A percentile compares a stretch with the other conserved stretches of the same genome.
Evolutionary conservation across 1,140 invertebrate genomes (phyloP).

Genomic region (Phortica variegata): DNA sequence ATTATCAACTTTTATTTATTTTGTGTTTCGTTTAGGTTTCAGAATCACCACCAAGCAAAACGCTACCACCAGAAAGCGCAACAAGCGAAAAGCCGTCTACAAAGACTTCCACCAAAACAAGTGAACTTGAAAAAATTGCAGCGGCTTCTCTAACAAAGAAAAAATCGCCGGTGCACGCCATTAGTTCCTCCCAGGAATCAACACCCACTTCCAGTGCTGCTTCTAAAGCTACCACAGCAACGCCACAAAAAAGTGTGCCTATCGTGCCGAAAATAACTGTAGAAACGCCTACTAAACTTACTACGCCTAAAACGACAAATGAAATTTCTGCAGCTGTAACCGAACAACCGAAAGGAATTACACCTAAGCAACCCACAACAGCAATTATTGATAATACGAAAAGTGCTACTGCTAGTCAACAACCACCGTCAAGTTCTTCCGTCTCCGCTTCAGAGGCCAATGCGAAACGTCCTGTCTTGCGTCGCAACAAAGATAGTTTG

Average conservation of each 20-base stretch:
- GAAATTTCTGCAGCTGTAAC: no score
- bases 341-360: neutral
- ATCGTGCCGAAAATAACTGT: neutral
- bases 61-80: no score
- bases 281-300: conserved; percentile 16
- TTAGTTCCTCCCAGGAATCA: neutral
- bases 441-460: conserved; percentile 3
- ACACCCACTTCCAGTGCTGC: neutral
- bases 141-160: neutral
- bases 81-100: neutral
- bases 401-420: neutral
- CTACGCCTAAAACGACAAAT: no score
- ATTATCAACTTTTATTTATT: no score
- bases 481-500: conserved; percentile 35
- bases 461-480: conserved; percentile 27
- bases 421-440: conserved; percentile 1
- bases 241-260: neutral
- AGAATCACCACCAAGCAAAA: no score
- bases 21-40: no score
- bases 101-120: conserved; percentile 11
- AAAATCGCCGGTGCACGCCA: neutral
- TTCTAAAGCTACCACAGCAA: neutral
- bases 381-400: no score
- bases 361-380: neutral
- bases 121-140: conserved; percentile 31